These are phyloP conservation scores for Parthenolecanium corni DNA, from an alignment of 2,888 invertebrate genomes.

Conservation along the genomic window DNA sequence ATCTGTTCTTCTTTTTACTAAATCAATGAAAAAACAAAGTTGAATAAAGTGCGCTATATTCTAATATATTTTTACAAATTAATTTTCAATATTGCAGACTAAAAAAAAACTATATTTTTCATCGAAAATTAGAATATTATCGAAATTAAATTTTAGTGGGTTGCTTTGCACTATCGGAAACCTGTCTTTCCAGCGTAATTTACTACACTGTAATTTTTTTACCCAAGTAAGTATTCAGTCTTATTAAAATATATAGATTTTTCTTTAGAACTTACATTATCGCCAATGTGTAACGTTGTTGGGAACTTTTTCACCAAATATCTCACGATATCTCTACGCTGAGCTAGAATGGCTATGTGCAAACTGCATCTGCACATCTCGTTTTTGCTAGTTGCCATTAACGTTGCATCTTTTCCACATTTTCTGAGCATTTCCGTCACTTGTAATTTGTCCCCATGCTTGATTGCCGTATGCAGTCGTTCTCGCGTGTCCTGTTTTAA, in stretches of 20 bases:
- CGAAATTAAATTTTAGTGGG: too few relatives aligned
- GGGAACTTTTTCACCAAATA: constrained; percentile 61
- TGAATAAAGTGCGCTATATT: too few relatives aligned
- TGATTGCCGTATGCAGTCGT: constrained; percentile 59
- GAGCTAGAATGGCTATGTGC: constrained; percentile 75
- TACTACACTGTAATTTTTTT: too few relatives aligned
- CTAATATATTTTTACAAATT: too few relatives aligned
- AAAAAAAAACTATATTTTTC: too few relatives aligned
- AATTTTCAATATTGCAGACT: too few relatives aligned
- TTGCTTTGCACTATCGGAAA: too few relatives aligned
- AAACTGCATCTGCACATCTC: constrained; percentile 63
- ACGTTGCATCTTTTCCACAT: constrained; percentile 42
- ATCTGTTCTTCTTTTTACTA: too few relatives aligned
- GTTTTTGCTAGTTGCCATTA: constrained; percentile 52
- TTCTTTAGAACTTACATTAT: constrained; percentile 60
- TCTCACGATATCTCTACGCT: constrained; percentile 68
- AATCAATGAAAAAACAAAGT: too few relatives aligned
- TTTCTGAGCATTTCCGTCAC: constrained; percentile 34
- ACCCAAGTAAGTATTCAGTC: too few relatives aligned
- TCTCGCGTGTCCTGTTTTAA: constrained; percentile 57
- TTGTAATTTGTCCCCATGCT: constrained; percentile 45
- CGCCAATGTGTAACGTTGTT: constrained; percentile 61
- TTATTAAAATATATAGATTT: background rate
- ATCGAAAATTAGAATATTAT: too few relatives aligned
- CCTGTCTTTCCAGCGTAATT: too few relatives aligned